A percentile compares a stretch with the other conserved stretches of the same genome.
Conservation (phyloP, 2,797 vertebrate species). For the Aeoliscus strigatus region DNA sequence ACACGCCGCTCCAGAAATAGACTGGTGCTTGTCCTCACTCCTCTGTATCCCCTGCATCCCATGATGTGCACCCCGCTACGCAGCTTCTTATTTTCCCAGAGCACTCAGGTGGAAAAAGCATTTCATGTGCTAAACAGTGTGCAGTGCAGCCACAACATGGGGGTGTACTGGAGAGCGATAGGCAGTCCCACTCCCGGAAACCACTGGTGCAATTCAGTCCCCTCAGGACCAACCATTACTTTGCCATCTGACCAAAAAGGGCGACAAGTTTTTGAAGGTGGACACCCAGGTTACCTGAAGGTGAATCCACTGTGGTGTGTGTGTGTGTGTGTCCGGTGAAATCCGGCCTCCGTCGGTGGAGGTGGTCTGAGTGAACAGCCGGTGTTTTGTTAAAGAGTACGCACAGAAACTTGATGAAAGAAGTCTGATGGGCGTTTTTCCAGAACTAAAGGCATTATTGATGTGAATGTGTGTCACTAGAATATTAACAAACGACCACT, state of each 20-base stretch:
- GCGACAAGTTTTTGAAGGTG: no score
- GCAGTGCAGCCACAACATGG: constrained; percentile 69
- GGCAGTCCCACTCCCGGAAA: constrained; percentile 59
- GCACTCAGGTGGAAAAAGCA: constrained; percentile 69
- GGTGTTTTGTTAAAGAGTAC: constrained; percentile 32
- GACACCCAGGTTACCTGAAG: no score
- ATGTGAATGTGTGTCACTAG: constrained; percentile 15
- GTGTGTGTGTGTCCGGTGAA: constrained; percentile 5
- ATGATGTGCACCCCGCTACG: constrained; percentile 21
- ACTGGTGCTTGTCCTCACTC: no score
- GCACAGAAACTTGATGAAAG: no score
- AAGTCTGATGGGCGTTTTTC: no score
- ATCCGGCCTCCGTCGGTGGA: no score
- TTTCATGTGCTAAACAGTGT: constrained; percentile 79
- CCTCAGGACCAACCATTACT: constrained; percentile 65
- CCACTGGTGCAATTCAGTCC: constrained; percentile 67
- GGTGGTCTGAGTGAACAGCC: constrained; percentile 30
- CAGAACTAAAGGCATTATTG: constrained; percentile 39
- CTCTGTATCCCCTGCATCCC: constrained; percentile 16
- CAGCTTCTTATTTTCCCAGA: constrained; percentile 48
- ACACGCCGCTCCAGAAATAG: background rate
- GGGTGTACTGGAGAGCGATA: constrained; percentile 77
- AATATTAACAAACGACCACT: no score
- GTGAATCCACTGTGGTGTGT: no score
- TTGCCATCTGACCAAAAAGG: constrained; percentile 45